Percentiles rank a stretch among this genome's conserved stretches.
phyloP scores from a whole-genome alignment of 2,888 invertebrate species.

The Dasysyrphus albostriatus region DNA sequence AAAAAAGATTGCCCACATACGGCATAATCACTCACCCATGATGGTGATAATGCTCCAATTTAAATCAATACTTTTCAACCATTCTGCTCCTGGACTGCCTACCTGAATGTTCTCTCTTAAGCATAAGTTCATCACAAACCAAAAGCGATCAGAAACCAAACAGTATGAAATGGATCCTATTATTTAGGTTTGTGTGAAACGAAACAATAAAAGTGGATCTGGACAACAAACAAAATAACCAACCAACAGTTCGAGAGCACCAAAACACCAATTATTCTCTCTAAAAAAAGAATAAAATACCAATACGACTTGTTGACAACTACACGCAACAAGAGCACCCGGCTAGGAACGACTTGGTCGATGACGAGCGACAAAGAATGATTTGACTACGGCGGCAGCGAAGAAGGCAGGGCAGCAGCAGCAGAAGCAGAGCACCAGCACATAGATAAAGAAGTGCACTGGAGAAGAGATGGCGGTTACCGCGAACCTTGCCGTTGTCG shows the following conservation, averaged over 20 bases:
- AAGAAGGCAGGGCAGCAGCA: not conserved
- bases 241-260: constrained; percentile 51
- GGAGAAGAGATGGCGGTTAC: constrained; percentile 53
- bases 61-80: not conserved
- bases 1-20: constrained; percentile 1
- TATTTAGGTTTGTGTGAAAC: not conserved
- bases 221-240: not conserved
- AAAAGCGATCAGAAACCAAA: constrained; percentile 32
- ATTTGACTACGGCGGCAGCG: constrained; percentile 32
- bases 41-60: constrained; percentile 58
- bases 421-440: constrained; percentile 2
- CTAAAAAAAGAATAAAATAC: not conserved
- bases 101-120: constrained; percentile 31
- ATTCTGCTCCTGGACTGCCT: not conserved
- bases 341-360: constrained; percentile 9
- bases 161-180: constrained; percentile 3
- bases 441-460: constrained; percentile 30
- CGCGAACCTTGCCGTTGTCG: constrained; percentile 19
- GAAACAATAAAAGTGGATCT: not conserved
- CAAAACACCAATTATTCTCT: constrained; percentile 6
- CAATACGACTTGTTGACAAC: constrained; percentile 69
- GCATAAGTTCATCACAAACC: not conserved
- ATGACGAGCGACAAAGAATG: constrained; percentile 35
- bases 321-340: constrained; percentile 38
- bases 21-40: constrained; percentile 43